Evolutionary conservation across 1,140 invertebrate genomes (phyloP).

Genomic region (Drosophila grimshawi): DNA sequence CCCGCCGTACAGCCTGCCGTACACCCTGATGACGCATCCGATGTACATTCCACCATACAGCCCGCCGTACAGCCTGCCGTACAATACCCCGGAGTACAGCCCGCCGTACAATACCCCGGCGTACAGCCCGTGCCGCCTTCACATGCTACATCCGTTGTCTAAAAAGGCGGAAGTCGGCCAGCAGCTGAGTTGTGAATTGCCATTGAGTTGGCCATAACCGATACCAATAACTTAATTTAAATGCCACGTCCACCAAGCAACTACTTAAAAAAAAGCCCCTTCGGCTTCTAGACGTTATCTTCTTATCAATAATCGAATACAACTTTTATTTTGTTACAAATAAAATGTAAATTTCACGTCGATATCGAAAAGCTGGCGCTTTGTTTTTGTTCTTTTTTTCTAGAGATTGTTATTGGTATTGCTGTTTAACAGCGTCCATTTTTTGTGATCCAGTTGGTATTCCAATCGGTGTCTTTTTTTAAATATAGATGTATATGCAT

Average conservation of each 20-base stretch:
- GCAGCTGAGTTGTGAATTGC: not conserved
- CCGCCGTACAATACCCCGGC: not conserved
- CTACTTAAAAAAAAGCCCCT: not conserved
- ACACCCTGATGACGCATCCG: constrained; percentile 3
- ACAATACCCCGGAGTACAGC: constrained; percentile 27
- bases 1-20: constrained; percentile 5
- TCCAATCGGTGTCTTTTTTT: constrained; percentile 19
- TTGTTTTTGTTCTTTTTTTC: constrained; percentile 9
- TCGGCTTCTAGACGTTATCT: constrained; percentile 38
- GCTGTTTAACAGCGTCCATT: constrained; percentile 45
- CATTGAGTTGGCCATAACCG: constrained; percentile 3
- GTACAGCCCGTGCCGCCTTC: constrained; percentile 41
- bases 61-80: constrained; percentile 26
- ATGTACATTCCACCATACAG: not conserved
- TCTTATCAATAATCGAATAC: constrained; percentile 63
- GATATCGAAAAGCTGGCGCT: constrained; percentile 9
- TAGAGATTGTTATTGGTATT: constrained; percentile 49
- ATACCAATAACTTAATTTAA: constrained; percentile 14
- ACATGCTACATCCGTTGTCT: constrained; percentile 64
- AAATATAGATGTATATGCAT: not conserved
- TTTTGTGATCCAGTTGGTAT: constrained; percentile 60
- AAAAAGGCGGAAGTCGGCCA: constrained; percentile 27
- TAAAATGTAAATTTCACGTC: constrained; percentile 39
- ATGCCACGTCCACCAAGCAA: not conserved
- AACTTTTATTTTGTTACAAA: constrained; percentile 50